Evolutionary conservation across 2,797 vertebrate genomes (phyloP), one percentile per base, ranked within the genome.

Genomic region (Pteronotus mesoamericanus): DNA sequence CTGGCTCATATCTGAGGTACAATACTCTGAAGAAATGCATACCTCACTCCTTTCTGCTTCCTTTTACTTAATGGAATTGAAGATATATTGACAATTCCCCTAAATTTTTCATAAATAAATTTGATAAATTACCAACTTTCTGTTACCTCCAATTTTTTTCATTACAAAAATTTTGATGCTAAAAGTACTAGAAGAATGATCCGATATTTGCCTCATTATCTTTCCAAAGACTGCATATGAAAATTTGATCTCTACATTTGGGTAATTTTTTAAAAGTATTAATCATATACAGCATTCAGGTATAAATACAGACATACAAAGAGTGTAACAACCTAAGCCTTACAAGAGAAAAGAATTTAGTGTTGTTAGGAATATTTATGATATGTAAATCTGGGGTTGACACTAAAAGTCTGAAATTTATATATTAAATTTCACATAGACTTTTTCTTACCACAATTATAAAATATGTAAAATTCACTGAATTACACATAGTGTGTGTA

Each of bases 381-480:
- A 77, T 29, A 75, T n/a, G 11, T 44, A 26, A 96, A 85, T 71
- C 16, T 88, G 37, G 82, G 59, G 14, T 75, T 95, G 57, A 85
- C 14, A 91, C 22, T 68, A 94, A 86, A 86, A 42, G 6, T 19
- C 61, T 96, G 77, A 92, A 86, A 48, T 96, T 72, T 95, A 88
- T 32, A 90, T 57, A 44, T 32, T 79, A 75, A 78, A 64, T 84
- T 71, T 75, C 66, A 86, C 55, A 91, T 29, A 89, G 72, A 89
- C 26, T 77, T 71, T 92, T 92, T 85, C 39, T 82, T 85, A 89
- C 5, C 74, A 91, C 82, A 91, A 22, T 74, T 59, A 95, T 24
- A 97, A 94, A 96, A 89, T 59, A 93, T 29, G 42, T 14, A 93
- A 93, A 74, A 83, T 89, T 16, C 55, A 91, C 3, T 85, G 22